Conservation (phyloP, 2,797 vertebrate genomes). For the Ateles fusciceps region DNA sequence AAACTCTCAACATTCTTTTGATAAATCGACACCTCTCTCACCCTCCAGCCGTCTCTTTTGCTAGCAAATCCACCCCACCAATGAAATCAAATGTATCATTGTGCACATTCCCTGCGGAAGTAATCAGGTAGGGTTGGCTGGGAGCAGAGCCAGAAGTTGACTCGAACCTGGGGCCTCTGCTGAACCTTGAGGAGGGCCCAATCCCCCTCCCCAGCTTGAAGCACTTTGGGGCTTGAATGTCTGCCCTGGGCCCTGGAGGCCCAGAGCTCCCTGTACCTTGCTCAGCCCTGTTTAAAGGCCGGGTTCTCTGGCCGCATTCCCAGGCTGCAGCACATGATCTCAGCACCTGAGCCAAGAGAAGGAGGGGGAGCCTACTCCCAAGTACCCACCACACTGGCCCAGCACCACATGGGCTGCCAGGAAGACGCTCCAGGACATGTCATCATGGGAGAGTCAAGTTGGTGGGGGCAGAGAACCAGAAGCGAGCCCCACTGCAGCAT, state of each 20-base stretch:
- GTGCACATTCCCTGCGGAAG: background rate
- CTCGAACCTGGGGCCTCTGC: background rate
- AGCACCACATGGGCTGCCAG: too few species aligned
- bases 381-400: background rate
- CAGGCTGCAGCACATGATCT: background rate
- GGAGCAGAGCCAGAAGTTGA: background rate
- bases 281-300: background rate
- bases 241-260: background rate
- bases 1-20: background rate
- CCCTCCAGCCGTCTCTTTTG: background rate
- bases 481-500: background rate
- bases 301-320: background rate
- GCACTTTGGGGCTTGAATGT: background rate
- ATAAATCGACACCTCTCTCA: background rate
- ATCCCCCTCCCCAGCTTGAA: background rate
- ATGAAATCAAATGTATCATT: background rate
- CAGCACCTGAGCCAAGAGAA: background rate
- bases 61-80: background rate
- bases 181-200: background rate
- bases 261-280: background rate
- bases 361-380: background rate
- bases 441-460: background rate
- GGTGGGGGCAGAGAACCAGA: background rate
- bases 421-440: background rate
- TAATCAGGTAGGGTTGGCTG: background rate